Conservation (phyloP, 2,888 invertebrate species). For the Orthosia gracilis region DNA sequence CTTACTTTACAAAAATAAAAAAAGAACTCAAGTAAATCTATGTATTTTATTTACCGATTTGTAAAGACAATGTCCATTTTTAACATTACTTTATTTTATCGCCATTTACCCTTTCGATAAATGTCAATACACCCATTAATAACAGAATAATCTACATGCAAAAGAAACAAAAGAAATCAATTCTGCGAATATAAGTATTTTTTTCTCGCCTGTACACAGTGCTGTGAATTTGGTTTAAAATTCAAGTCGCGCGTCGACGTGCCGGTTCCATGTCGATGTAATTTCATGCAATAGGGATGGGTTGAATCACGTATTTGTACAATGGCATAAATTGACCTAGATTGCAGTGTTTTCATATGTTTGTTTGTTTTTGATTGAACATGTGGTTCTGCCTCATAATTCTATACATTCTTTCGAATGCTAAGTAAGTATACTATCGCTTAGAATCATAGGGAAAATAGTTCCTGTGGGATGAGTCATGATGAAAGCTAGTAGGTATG, state of each 20-base stretch:
- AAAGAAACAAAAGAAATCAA: constrained; percentile 41
- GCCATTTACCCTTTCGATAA: constrained; percentile 1
- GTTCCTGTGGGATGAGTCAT: too few species aligned
- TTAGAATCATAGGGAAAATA: too few species aligned
- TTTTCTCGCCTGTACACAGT: constrained; percentile 60
- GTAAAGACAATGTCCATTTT: not conserved
- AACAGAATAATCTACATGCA: constrained; percentile 33
- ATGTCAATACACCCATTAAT: constrained; percentile 42
- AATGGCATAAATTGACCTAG: constrained; percentile 31
- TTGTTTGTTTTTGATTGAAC: constrained; percentile 1
- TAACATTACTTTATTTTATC: not conserved
- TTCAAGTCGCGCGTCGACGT: constrained; percentile 70
- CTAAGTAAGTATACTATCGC: too few species aligned
- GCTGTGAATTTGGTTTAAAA: constrained; percentile 71
- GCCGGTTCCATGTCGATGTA: constrained; percentile 71
- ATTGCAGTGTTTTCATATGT: constrained; percentile 10
- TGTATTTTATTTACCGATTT: not conserved
- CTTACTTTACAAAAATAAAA: too few species aligned
- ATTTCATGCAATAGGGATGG: constrained; percentile 74
- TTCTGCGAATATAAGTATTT: constrained; percentile 41
- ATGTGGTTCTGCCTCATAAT: not conserved
- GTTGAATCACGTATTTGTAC: constrained; percentile 27
- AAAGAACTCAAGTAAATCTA: not conserved
- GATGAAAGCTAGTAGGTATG: too few species aligned
- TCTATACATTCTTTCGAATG: too few species aligned